A percentile compares a stretch with the other conserved stretches of the same genome.
Evolutionary conservation across 2,113 vertebrate genomes (phyloP).

Genomic region (Ailuropoda melanoleuca): DNA sequence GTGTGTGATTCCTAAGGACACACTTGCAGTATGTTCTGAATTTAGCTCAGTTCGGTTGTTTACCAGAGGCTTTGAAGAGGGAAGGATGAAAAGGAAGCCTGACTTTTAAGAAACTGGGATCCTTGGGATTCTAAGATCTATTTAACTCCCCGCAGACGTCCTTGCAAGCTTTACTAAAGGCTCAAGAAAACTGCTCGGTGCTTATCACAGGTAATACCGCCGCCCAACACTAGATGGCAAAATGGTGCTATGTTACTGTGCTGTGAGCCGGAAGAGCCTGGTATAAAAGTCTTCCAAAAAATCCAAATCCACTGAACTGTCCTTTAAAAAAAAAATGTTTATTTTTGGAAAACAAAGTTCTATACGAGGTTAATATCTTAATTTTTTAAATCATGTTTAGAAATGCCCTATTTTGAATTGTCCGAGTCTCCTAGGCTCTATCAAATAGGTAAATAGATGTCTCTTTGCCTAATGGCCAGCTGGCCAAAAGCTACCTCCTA

Average conservation of each 20-base stretch:
- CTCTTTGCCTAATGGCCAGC: constrained; percentile 67
- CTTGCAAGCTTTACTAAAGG: not conserved
- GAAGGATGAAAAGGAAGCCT: not conserved
- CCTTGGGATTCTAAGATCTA: not conserved
- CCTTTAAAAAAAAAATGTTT: constrained; percentile 13
- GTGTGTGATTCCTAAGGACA: not conserved
- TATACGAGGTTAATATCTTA: constrained; percentile 52
- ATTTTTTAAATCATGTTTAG: constrained; percentile 60
- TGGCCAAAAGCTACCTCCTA: constrained; percentile 73
- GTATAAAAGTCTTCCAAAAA: not conserved
- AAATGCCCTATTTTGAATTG: constrained; percentile 50
- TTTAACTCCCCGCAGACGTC: not conserved
- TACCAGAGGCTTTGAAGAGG: not conserved
- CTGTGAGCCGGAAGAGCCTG: not conserved
- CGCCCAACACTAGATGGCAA: constrained; percentile 85
- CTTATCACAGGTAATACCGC: constrained; percentile 72
- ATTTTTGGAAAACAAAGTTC: constrained; percentile 58
- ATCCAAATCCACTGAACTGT: not conserved
- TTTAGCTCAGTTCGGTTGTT: constrained; percentile 27
- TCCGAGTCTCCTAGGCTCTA: constrained; percentile 25
- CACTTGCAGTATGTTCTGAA: not conserved
- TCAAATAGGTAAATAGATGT: constrained; percentile 59
- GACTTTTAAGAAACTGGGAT: not conserved
- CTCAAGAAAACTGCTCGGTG: not conserved
- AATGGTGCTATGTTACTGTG: constrained; percentile 78